Conservation (phyloP, 2,888 invertebrate genomes). For the Synanthedon tipuliformis region DNA sequence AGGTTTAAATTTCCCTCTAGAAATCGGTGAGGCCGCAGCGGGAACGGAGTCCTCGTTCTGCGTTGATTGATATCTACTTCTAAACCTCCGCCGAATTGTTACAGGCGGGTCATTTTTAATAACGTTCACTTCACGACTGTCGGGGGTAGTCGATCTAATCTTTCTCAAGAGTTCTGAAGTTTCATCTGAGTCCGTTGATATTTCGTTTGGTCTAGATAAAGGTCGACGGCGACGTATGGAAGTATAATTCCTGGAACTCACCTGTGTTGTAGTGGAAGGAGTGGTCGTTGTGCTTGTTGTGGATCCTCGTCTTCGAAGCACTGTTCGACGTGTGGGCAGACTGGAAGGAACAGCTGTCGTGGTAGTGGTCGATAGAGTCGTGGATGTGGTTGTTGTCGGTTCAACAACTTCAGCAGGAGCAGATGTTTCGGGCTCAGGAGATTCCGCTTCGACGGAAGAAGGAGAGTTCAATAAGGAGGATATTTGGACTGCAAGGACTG, state of each 20-base stretch:
- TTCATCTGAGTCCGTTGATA: constrained; percentile 45
- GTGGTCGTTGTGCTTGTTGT: constrained; percentile 27
- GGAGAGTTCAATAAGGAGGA: constrained; percentile 53
- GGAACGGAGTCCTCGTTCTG: constrained; percentile 41
- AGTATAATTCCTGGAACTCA: constrained; percentile 69
- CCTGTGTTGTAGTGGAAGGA: constrained; percentile 49
- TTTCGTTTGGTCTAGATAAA: constrained; percentile 46
- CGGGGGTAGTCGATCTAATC: constrained; percentile 61
- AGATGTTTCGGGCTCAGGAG: constrained; percentile 24
- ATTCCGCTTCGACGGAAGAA: constrained; percentile 15
- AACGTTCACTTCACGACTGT: constrained; percentile 48
- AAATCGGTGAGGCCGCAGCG: constrained; percentile 45
- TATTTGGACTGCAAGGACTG: constrained; percentile 55
- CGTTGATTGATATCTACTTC: constrained; percentile 28
- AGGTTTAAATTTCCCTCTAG: constrained; percentile 43
- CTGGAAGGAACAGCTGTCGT: constrained; percentile 22
- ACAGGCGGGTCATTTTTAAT: constrained; percentile 18
- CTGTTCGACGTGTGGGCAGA: constrained; percentile 25
- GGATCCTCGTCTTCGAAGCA: constrained; percentile 10
- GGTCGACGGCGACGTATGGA: constrained; percentile 55
- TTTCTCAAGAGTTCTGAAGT: constrained; percentile 32
- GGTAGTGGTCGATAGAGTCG: constrained; percentile 27
- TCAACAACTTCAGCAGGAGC: constrained; percentile 23
- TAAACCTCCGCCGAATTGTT: constrained; percentile 27
- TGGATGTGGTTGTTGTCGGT: constrained; percentile 25